These are phyloP conservation scores for Beroe forskalii DNA, from an alignment of 37 sponge, comb jelly and placozoan genomes.

Conservation along the genomic window DNA sequence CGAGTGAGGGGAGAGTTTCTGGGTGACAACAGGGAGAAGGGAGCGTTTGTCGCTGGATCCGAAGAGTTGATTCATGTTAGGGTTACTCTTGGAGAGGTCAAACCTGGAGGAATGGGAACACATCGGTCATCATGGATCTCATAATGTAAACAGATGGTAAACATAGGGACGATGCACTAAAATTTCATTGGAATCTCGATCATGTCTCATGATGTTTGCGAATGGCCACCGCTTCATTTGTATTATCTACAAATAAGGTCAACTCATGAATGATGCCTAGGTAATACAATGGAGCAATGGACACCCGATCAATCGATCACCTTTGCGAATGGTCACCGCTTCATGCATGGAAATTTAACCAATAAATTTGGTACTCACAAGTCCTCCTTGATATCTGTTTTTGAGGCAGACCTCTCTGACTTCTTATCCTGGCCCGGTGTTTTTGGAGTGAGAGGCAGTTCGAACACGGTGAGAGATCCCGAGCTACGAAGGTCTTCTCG, in stretches of 20 bases:
- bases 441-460: slow-evolving; percentile 8
- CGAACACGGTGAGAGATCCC: slow-evolving; percentile 22
- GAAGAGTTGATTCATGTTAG: background rate
- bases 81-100: slow-evolving; percentile 22
- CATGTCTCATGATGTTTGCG: background rate
- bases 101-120: slow-evolving; percentile 5
- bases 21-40: slow-evolving; percentile 10
- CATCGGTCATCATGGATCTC: background rate
- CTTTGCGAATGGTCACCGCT: too few relatives aligned
- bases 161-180: background rate
- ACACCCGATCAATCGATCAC: too few relatives aligned
- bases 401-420: background rate
- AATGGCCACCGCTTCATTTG: background rate
- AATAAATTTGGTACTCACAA: too few relatives aligned
- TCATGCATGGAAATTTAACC: too few relatives aligned
- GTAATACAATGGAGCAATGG: too few relatives aligned
- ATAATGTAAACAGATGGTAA: background rate
- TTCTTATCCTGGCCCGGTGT: background rate
- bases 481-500: background rate
- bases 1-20: background rate
- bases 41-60: background rate
- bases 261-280: too few relatives aligned
- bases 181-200: background rate
- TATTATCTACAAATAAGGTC: too few relatives aligned
- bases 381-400: background rate